These are phyloP conservation scores for Spinibarbus caldwelli DNA, from an alignment of 2,797 vertebrate genomes.

Conservation along the genomic window DNA sequence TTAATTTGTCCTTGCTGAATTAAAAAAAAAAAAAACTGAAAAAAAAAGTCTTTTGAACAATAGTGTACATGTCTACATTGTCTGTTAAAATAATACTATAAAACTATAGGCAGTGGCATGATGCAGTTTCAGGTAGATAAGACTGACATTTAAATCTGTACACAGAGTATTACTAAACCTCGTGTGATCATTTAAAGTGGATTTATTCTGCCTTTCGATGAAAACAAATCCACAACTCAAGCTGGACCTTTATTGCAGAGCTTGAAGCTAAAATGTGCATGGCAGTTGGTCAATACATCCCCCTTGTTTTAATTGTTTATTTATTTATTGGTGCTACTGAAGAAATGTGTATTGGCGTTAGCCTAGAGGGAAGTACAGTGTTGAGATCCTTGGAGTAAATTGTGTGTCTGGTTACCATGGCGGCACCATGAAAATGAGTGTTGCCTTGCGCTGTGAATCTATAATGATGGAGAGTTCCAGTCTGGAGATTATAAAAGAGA, in stretches of 20 bases:
- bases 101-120: neutral
- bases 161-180: slow-evolving; percentile 41
- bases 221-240: slow-evolving; percentile 49
- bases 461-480: slow-evolving; percentile 2
- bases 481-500: slow-evolving; percentile 34
- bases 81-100: neutral
- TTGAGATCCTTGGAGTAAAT: slow-evolving; percentile 38
- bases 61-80: neutral
- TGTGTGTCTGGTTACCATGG: slow-evolving; percentile 43
- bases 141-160: slow-evolving; percentile 2
- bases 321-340: slow-evolving; percentile 56
- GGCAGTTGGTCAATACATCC: slow-evolving; percentile 54
- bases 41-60: neutral
- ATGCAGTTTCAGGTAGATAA: neutral
- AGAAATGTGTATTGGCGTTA: slow-evolving; percentile 55
- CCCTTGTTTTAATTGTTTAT: slow-evolving; percentile 61
- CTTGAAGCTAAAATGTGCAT: slow-evolving; percentile 48
- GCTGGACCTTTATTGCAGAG: slow-evolving; percentile 45
- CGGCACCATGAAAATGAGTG: slow-evolving; percentile 47
- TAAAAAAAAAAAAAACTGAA: no score
- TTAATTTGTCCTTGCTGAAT: neutral
- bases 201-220: slow-evolving; percentile 53
- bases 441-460: slow-evolving; percentile 42
- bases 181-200: slow-evolving; percentile 50
- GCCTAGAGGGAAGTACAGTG: slow-evolving; percentile 53